A percentile compares a stretch with the other conserved stretches of the same genome.
Evolutionary conservation across 2,888 invertebrate genomes (phyloP).

Genomic region (Apotomis betuletana): DNA sequence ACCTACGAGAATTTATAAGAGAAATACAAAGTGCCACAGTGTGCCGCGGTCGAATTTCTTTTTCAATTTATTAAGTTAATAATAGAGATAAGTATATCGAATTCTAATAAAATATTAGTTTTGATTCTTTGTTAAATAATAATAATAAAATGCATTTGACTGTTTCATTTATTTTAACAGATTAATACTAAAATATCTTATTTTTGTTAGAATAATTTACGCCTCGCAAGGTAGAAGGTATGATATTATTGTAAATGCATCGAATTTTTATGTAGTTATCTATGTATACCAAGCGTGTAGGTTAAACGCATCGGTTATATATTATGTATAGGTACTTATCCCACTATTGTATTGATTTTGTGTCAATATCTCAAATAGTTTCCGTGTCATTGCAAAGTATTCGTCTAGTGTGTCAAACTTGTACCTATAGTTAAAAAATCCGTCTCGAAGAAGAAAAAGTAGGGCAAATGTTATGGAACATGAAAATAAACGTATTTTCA

Average conservation of each 20-base stretch:
- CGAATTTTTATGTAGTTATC: neutral
- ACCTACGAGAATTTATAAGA: no score
- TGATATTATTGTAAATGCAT: neutral
- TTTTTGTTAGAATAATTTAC: constrained; percentile 7
- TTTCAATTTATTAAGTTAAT: neutral
- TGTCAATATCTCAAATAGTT: neutral
- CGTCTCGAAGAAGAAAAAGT: neutral
- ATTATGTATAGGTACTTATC: neutral
- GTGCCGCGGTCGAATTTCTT: no score
- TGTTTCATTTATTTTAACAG: constrained; percentile 8
- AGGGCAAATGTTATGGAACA: neutral
- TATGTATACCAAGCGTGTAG: no score
- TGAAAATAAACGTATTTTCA: neutral
- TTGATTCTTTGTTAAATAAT: neutral
- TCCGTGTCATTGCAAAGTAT: neutral
- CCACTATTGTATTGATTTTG: neutral
- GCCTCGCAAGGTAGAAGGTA: constrained; percentile 24
- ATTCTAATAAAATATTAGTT: neutral
- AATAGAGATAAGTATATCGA: neutral
- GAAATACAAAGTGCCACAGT: no score
- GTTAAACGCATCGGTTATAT: neutral
- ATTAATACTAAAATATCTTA: neutral
- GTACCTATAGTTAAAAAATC: neutral
- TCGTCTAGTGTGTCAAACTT: neutral
- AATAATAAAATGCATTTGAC: constrained; percentile 6